Conservation (phyloP, 2,888 invertebrate species). For the Crocallis elinguaria region DNA sequence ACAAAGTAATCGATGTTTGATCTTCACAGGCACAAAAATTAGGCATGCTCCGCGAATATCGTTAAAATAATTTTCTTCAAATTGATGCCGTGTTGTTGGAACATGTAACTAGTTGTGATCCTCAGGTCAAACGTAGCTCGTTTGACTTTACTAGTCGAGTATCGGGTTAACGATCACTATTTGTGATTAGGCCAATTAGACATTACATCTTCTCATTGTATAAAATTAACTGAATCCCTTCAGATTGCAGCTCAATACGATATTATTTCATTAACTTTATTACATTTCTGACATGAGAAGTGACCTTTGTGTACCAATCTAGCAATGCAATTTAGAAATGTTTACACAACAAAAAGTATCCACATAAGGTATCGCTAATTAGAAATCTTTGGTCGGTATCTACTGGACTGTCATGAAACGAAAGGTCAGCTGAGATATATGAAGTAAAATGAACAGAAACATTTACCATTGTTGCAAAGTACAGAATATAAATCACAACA, state of each 20-base stretch:
- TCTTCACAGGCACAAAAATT: conserved; percentile 28
- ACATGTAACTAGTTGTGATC: conserved; percentile 39
- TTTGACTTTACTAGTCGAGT: conserved; percentile 44
- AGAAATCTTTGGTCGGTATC: conserved; percentile 35
- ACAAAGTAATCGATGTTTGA: conserved; percentile 28
- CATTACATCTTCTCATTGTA: conserved; percentile 38
- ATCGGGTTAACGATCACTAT: conserved; percentile 47
- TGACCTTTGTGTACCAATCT: conserved; percentile 26
- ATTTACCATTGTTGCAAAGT: conserved; percentile 27
- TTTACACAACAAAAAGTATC: conserved; percentile 37
- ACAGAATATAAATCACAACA: conserved; percentile 30
- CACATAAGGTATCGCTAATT: conserved; percentile 39
- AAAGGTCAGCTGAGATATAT: conserved; percentile 29
- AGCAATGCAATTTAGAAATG: conserved; percentile 30
- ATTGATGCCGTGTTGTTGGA: conserved; percentile 35
- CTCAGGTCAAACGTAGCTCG: conserved; percentile 42
- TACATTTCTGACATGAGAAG: conserved; percentile 31
- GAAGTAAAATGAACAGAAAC: conserved; percentile 25
- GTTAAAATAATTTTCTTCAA: conserved; percentile 37
- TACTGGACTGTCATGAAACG: conserved; percentile 29
- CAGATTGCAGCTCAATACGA: conserved; percentile 15
- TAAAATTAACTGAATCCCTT: conserved; percentile 33
- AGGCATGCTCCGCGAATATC: conserved; percentile 26
- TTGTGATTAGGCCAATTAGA: conserved; percentile 47
- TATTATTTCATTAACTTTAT: conserved; percentile 26